phyloP scores from a whole-genome alignment of 2,113 vertebrate genomes.

The Ciconia boyciana region DNA sequence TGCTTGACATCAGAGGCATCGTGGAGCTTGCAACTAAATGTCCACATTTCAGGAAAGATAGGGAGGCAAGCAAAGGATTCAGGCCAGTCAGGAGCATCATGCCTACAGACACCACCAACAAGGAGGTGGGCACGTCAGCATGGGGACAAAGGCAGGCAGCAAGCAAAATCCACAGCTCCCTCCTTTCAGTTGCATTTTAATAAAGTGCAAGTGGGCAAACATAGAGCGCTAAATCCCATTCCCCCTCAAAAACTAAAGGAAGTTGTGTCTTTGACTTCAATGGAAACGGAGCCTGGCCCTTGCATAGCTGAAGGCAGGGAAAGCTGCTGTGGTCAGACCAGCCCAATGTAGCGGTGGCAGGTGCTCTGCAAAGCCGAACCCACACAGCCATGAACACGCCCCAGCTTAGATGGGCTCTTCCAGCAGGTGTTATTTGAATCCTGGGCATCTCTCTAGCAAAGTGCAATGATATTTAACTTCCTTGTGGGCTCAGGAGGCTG shows the following conservation, averaged over 20 bases:
- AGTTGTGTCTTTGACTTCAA: not conserved
- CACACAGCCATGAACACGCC: not conserved
- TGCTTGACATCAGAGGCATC: not conserved
- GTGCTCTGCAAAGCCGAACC: not conserved
- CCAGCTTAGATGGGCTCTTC: not conserved
- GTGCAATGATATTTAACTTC: slow-evolving; percentile 24
- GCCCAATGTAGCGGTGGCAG: not conserved
- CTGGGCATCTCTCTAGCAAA: slow-evolving; percentile 15
- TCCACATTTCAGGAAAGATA: not conserved
- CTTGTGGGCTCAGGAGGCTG: not conserved
- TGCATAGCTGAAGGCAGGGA: not conserved
- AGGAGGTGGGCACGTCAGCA: not conserved
- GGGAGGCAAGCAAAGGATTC: not conserved
- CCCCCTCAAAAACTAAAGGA: not conserved
- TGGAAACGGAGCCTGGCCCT: not conserved
- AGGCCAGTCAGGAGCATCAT: not conserved
- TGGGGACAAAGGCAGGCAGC: not conserved
- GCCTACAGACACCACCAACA: not conserved
- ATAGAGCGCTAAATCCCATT: not conserved
- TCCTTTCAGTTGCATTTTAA: not conserved
- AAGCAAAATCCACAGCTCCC: not conserved
- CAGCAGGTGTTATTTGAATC: slow-evolving; percentile 6
- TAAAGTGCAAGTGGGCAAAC: not conserved
- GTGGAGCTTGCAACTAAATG: not conserved
- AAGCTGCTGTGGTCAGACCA: not conserved